Evolutionary conservation across 92 coral and sea anemone species (phyloP).

Genomic region (Palythoa grandis): DNA sequence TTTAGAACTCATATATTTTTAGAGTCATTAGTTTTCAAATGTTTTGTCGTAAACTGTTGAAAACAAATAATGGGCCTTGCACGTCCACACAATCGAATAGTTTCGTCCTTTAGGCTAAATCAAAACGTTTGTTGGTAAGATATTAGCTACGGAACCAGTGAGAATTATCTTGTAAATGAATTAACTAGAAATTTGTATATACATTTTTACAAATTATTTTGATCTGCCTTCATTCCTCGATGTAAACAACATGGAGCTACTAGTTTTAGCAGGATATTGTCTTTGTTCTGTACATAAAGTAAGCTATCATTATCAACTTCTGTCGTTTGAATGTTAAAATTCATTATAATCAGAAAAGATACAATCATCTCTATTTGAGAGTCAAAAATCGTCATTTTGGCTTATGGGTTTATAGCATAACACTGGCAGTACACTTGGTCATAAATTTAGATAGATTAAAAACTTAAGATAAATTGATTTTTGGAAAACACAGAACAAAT

Average conservation of each 20-base stretch:
- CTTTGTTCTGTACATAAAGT: neutral
- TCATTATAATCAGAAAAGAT: neutral
- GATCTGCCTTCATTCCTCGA: neutral
- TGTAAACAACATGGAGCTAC: neutral
- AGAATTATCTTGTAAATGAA: neutral
- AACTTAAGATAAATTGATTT: neutral
- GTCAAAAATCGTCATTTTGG: neutral
- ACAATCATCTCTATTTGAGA: neutral
- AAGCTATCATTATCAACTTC: slow-evolving; percentile 1
- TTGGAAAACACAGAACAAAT: slow-evolving; percentile 1
- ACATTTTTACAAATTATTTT: neutral
- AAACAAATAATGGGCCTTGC: slow-evolving; percentile 7
- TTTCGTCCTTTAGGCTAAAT: neutral
- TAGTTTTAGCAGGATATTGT: slow-evolving; percentile 14
- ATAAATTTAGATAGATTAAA: neutral
- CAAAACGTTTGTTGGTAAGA: neutral
- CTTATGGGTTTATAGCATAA: neutral
- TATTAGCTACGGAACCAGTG: neutral
- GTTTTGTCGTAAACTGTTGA: neutral
- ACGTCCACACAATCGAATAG: slow-evolving; percentile 11
- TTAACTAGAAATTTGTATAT: neutral
- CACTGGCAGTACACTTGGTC: neutral
- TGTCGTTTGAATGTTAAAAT: neutral
- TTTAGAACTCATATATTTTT: slow-evolving; percentile 13
- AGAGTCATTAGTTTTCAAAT: slow-evolving; percentile 12